Evolutionary conservation across 2,888 invertebrate species (phyloP).

Genomic region (Drosophila antonietae): DNA sequence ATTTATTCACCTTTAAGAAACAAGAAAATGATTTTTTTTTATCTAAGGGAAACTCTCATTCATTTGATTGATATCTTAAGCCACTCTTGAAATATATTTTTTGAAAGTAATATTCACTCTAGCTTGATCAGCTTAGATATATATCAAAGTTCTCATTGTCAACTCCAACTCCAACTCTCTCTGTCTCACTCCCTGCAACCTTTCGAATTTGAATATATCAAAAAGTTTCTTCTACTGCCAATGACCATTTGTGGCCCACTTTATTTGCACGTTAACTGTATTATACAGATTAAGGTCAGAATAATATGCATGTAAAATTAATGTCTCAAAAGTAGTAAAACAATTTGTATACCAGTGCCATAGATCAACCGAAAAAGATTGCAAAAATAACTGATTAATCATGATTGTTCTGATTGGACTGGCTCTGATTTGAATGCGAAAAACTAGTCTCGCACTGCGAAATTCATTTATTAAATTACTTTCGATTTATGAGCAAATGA

Average conservation of each 20-base stretch:
- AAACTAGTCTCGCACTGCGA: slow-evolving; percentile 35
- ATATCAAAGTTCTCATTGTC: neutral
- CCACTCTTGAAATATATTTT: neutral
- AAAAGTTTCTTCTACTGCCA: slow-evolving; percentile 3
- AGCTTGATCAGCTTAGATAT: neutral
- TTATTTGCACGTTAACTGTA: slow-evolving; percentile 19
- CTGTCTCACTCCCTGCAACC: neutral
- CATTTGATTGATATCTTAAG: neutral
- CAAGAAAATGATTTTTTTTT: no score
- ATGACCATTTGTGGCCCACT: slow-evolving; percentile 26
- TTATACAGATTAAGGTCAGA: slow-evolving; percentile 13
- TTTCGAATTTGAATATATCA: slow-evolving; percentile 2
- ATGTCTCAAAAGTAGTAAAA: slow-evolving; percentile 23
- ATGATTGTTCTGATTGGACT: slow-evolving; percentile 30
- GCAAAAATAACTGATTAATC: slow-evolving; percentile 25
- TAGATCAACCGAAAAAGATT: slow-evolving; percentile 19
- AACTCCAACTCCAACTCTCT: no score
- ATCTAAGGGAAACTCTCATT: no score
- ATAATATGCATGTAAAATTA: slow-evolving; percentile 14
- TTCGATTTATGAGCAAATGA: slow-evolving; percentile 29
- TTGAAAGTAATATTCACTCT: neutral
- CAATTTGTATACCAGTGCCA: slow-evolving; percentile 43
- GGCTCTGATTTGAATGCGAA: slow-evolving; percentile 28
- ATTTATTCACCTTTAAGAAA: neutral
- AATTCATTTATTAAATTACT: slow-evolving; percentile 19